A percentile compares a stretch with the other conserved stretches of the same genome.
phyloP scores from a whole-genome alignment of 2,888 invertebrate species.

The Copidosoma aretas region DNA sequence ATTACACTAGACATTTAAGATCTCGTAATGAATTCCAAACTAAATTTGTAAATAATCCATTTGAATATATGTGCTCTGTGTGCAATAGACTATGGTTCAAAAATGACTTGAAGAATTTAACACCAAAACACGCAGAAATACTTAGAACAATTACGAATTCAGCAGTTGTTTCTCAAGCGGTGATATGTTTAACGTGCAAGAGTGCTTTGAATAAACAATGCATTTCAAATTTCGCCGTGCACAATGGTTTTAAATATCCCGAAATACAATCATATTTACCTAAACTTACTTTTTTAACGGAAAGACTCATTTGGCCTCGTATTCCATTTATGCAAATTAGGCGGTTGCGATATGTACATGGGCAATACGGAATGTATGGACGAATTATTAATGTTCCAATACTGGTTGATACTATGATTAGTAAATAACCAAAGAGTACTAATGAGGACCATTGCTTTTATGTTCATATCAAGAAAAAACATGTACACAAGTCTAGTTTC shows the following conservation, averaged over 20 bases:
- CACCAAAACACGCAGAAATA: neutral
- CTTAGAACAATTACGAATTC: neutral
- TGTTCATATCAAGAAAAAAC: constrained; percentile 44
- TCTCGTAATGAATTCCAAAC: neutral
- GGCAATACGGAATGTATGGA: constrained; percentile 22
- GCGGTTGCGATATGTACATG: constrained; percentile 12
- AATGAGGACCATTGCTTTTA: constrained; percentile 48
- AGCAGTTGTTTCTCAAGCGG: neutral
- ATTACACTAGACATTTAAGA: too few relatives aligned
- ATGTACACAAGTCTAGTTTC: constrained; percentile 45
- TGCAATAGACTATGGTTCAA: constrained; percentile 27
- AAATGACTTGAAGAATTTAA: constrained; percentile 2
- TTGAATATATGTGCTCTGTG: constrained; percentile 17
- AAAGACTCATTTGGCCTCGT: constrained; percentile 33
- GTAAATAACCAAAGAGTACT: constrained; percentile 38
- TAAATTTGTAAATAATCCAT: constrained; percentile 4
- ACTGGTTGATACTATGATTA: constrained; percentile 24
- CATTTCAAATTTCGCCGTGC: too few relatives aligned
- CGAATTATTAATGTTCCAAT: constrained; percentile 34
- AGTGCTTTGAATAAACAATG: too few relatives aligned
- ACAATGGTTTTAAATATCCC: too few relatives aligned
- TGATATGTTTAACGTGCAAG: too few relatives aligned
- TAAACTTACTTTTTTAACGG: constrained; percentile 19
- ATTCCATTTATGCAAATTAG: constrained; percentile 26
- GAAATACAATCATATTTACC: constrained; percentile 6